Evolutionary conservation across 1,140 invertebrate genomes (phyloP).

Genomic region (Calliopsis andreniformis): DNA sequence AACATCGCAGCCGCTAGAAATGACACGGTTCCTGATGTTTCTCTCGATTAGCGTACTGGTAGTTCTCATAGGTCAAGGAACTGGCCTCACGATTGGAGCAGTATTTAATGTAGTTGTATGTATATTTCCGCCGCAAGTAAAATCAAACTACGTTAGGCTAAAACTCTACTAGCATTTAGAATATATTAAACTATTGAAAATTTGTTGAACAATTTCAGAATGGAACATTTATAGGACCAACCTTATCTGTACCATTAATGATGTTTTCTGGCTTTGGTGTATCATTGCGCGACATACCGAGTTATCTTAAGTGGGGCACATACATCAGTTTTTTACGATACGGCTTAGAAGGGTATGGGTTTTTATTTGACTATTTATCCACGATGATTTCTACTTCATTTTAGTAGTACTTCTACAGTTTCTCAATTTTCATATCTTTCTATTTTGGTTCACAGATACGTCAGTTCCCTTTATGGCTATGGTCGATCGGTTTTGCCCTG

Average conservation of each 20-base stretch:
- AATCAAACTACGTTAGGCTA: neutral
- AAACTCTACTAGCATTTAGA: no score
- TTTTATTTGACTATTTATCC: no score
- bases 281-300: constrained; percentile 87
- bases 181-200: no score
- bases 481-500: constrained; percentile 86
- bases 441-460: constrained; percentile 81
- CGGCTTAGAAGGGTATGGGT: constrained; percentile 89
- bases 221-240: constrained; percentile 91
- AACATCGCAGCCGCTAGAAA: constrained; percentile 91
- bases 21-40: constrained; percentile 90
- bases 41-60: constrained; percentile 89
- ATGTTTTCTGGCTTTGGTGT: constrained; percentile 94
- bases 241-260: constrained; percentile 91
- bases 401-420: no score
- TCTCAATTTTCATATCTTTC: no score
- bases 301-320: constrained; percentile 92
- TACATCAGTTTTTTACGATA: constrained; percentile 94
- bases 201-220: constrained; percentile 82
- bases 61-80: constrained; percentile 93
- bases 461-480: constrained; percentile 91
- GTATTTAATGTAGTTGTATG: constrained; percentile 91
- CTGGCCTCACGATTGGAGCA: constrained; percentile 93
- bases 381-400: no score
- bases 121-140: constrained; percentile 3